Conservation (phyloP, 2,888 invertebrate genomes). For the Zygaena filipendulae region DNA sequence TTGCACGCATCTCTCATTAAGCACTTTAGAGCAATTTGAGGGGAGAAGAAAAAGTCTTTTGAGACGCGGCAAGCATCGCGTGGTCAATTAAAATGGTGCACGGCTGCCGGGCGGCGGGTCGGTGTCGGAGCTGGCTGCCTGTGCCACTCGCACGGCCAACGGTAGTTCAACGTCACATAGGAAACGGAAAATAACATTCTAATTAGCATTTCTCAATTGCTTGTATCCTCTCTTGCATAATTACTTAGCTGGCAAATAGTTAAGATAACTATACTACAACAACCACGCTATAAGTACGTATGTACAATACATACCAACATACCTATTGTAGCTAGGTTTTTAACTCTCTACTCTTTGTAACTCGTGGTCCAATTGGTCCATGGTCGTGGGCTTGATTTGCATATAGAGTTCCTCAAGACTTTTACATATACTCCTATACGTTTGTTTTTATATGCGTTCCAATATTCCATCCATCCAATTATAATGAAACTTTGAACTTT, state of each 20-base stretch:
- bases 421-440: no score
- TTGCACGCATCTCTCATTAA: slow-evolving; percentile 69
- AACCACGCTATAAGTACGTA: no score
- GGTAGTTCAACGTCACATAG: slow-evolving; percentile 29
- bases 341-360: not conserved
- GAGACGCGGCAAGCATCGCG: slow-evolving; percentile 58
- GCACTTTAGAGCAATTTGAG: slow-evolving; percentile 68
- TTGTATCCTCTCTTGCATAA: slow-evolving; percentile 47
- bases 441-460: no score
- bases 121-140: slow-evolving; percentile 14
- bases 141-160: slow-evolving; percentile 23
- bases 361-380: slow-evolving; percentile 4
- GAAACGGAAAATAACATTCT: slow-evolving; percentile 34
- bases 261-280: no score
- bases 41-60: slow-evolving; percentile 59
- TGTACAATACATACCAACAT: no score
- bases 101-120: slow-evolving; percentile 33
- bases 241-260: slow-evolving; percentile 28
- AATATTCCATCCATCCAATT: no score
- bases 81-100: slow-evolving; percentile 65
- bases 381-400: slow-evolving; percentile 3
- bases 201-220: slow-evolving; percentile 42
- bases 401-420: no score
- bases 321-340: no score
- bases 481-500: no score